Evolutionary conservation across 1,140 invertebrate genomes (phyloP), one percentile per base, ranked within the genome.

Genomic region (Drosophila takahashii): DNA sequence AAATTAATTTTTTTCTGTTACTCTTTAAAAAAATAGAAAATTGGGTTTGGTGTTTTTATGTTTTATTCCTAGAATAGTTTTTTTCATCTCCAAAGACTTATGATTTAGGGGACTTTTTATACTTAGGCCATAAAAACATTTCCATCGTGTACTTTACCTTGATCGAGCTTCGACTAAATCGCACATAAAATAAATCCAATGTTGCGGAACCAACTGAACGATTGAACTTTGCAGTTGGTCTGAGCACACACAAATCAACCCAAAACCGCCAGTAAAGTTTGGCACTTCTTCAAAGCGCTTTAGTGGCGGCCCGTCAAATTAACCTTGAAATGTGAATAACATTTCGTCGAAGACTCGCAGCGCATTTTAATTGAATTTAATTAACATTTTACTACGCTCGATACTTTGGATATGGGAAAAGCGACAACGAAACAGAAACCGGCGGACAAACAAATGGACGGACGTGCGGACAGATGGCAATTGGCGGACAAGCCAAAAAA

Each of bases 341-440:
- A 87, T 86, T 86, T 87, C 60, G 84, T 87, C 84, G 83, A 87
- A 86, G 79, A 86, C 84, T 64, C 70, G 83, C 71, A 37, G 67
- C 83, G 83, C 83, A 86, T 86, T 86, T 86, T 86, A 86, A 86
- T 86, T 86, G 84, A 87, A 87, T 86, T 86, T 86, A 86, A 89
- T 86, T 86, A 89, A 77, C 65, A 87, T 83, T 79, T 86, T 76
- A 84, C 80, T 81, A 86, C 75, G 79, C 59, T 73, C 83, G 65
- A 86, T 86, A 87, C 83, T 86, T 86, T 83, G 84, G 75, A 86
- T 86, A 86, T 86, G 83, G 83, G 84, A 89, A 85, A 76, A 86
- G 58, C 78, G 54, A 37, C 51, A 8, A 5, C n/a, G 34, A 27
- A 16, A 16, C 18, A 27, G 7, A 11, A 22, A 27, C n/a, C 27